phyloP scores from a whole-genome alignment of 2,113 vertebrate species.

The Pampusana beccarii region DNA sequence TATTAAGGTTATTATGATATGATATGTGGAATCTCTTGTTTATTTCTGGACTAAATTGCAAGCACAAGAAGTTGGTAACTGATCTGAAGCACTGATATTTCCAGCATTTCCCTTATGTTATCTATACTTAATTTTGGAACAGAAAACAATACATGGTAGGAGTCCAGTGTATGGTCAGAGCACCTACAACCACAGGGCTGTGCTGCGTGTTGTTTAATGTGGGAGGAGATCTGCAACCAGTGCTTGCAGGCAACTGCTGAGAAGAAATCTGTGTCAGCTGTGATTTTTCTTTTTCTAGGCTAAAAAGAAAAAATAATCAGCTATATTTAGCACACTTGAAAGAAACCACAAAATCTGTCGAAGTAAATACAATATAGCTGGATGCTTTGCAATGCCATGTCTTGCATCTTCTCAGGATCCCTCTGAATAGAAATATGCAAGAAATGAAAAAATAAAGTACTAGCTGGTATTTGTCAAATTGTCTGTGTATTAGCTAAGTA shows the following conservation, averaged over 20 bases:
- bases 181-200: neutral
- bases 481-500: neutral
- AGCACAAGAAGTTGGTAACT: too few species aligned
- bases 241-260: constrained; percentile 11
- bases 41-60: neutral
- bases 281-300: constrained; percentile 6
- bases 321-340: constrained; percentile 56
- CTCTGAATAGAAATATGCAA: neutral
- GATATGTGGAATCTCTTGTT: neutral
- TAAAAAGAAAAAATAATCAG: constrained; percentile 37
- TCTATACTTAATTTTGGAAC: neutral
- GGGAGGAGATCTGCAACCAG: constrained; percentile 1
- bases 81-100: neutral
- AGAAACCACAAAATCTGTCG: neutral
- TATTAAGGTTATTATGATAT: neutral
- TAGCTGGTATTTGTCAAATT: neutral
- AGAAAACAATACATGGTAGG: neutral
- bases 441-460: neutral
- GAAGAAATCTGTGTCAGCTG: constrained; percentile 62
- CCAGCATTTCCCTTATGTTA: neutral
- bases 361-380: neutral
- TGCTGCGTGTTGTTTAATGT: neutral
- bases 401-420: neutral
- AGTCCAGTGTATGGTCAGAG: neutral
- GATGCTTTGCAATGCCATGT: neutral